Base-by-base conservation (phyloP, 2,113 vertebrate species). In the Tinamus guttatus region DNA sequence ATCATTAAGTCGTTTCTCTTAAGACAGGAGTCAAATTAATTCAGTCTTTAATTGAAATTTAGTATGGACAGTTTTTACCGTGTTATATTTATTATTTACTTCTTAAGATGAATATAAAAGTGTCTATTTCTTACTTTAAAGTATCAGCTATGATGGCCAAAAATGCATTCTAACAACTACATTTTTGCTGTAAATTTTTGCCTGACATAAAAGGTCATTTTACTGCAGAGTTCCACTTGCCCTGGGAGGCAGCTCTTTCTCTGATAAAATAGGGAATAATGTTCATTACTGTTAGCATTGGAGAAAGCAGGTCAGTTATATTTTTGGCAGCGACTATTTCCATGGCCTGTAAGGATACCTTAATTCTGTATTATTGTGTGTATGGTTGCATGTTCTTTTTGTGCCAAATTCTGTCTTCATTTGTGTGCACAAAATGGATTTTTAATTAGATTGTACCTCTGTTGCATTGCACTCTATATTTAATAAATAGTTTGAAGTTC, bases 31-130 rank as follows among this genome's bases (percentile, higher is more conserved):
- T 81, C 36, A 52, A 86, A 56, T 41, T 70, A 5, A 8, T 67
- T 91, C 45, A 89, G 14, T 75, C 65, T 70, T 86, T 32, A 70
- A 13, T 17, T 71, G 62, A 63, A 38, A 36, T 67, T 65, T 76
- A 64, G 4, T 15, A 25, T 56, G 5, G 62, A n/a, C 8, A 11
- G 12, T 9, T 3, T 0, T 36, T 49, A 7, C 17, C 6, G n/a
- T n/a, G n/a, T n/a, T n/a, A n/a, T n/a, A n/a, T n/a, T 47, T 47
- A 24, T 41, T 56, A 54, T 49, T 34, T 21, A 7, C 34, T 49
- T 69, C 16, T 87, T 47, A 64, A 75, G 54, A 2, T 40, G 59
- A 64, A 32, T 21, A 68, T 49, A 68, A 38, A 11, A n/a, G 21
- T 13, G 38, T 86, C 62, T 83, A 3, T 43, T 86, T 77, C 16